phyloP scores from a whole-genome alignment of 2,888 invertebrate species.

The Lepidonotus clava region DNA sequence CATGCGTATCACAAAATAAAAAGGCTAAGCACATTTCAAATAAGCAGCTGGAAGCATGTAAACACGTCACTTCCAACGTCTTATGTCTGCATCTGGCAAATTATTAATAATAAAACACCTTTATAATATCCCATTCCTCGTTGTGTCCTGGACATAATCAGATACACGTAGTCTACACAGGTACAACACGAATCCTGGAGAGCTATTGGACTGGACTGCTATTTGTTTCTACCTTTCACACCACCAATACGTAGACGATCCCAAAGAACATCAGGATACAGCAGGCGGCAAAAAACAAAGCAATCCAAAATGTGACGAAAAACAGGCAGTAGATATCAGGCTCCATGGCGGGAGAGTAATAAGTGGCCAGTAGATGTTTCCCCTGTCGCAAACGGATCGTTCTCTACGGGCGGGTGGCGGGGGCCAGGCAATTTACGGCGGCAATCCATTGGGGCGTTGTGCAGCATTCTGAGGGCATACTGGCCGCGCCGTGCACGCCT shows the following conservation, averaged over 20 bases:
- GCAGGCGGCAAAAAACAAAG: neutral
- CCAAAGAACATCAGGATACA: neutral
- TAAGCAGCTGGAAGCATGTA: neutral
- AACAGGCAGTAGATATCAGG: constrained; percentile 17
- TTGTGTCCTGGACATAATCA: neutral
- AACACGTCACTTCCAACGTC: neutral
- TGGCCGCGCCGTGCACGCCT: too few species aligned
- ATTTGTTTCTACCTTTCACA: neutral
- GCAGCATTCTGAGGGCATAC: too few species aligned
- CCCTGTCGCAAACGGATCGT: too few species aligned
- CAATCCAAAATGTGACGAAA: constrained; percentile 10
- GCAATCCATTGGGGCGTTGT: too few species aligned
- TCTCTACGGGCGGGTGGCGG: too few species aligned
- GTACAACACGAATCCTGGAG: neutral
- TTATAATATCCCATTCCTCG: neutral
- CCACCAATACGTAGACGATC: neutral
- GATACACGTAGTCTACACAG: neutral
- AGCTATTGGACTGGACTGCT: neutral
- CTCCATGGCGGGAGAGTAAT: constrained; percentile 16
- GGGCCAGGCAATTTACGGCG: too few species aligned
- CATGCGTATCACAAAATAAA: neutral
- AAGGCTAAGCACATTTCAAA: neutral
- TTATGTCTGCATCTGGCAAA: neutral
- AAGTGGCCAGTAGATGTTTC: too few species aligned
- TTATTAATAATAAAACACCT: neutral